Base-by-base conservation (phyloP, 2,797 vertebrate species). In the Remorina albescens region DNA sequence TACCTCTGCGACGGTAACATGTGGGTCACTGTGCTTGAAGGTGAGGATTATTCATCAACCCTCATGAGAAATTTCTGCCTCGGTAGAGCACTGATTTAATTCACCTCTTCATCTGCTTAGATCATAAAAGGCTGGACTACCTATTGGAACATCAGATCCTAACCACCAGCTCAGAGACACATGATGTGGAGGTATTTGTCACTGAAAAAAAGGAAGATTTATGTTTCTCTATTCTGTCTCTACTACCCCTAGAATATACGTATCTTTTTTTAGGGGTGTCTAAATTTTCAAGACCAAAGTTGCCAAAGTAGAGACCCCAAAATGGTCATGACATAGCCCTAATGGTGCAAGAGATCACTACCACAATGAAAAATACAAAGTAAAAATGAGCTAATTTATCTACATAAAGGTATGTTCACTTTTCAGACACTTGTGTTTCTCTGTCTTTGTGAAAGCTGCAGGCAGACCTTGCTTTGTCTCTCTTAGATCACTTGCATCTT, bases 21-120 rank as follows among this genome's bases (percentile, higher is more conserved):
- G 55, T 99, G 98, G 98, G 73, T 97, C 71, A 90, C 96, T 0
- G 86, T 99, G 89, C 76, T 98, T 25, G 93, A 97, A 93, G 96
- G 98, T 99, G 83, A 80, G 86, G 39, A 62, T 26, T n/a, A 9
- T 26, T 23, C 34, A 21, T 42, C 15, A 25, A 41, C 19, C 23
- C 21, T 56, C 16, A 36, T 23, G 1, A 71, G 7, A 5, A 54
- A 2, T 12, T 47, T 44, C 59, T n/a, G n/a, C 28, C 74, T 23
- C 13, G 8, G 25, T 18, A 58, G 8, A 46, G 32, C 50, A 55
- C 1, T 18, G 13, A 70, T 37, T 25, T 16, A 69, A 55, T 2
- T 62, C 9, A 19, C 1, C 5, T 74, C 56, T 79, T 15, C 12
- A 15, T 78, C n/a, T 30, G 16, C 66, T 74, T 84, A 98, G 97